Evolutionary conservation across 2,113 vertebrate genomes (phyloP), one percentile per base, ranked within the genome.

Genomic region (Amia ocellicauda): DNA sequence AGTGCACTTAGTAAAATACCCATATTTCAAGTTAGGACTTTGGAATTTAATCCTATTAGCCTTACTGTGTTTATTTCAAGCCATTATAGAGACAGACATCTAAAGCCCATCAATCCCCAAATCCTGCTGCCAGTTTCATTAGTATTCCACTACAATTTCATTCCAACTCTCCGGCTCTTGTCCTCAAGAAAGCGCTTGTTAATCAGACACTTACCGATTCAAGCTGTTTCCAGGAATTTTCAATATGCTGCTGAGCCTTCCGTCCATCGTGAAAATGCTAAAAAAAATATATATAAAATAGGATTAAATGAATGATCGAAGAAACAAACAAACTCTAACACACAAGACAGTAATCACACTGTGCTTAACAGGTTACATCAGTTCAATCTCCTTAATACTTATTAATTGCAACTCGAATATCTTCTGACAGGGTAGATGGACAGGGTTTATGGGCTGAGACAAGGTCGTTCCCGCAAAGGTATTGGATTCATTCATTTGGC

Each of bases 231-330:
- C 95, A 98, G 70, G 86, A 95, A 40, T 88, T 93, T 79, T 99
- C 97, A 1, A 99, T 90, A 55, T 98, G 90, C 40, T 99, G 97
- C 77, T 99, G 97, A 2, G 96, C 95, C 71, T 97, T 99, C 19
- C 96, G 91, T 42, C 97, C 97, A 59, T 99, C 95, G 0, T 98
- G 93, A 76, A 99, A 98, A 72, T 98, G 85, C 97, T 99, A 75
- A 16, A 42, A 73, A 65, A 78, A 42, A 47, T 58, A 50, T 24
- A 36, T 26, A 22, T 65, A 72, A 24, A 26, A 71, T 71, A 31
- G 73, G 28, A 74, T 60, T 61, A 67, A 71, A 4, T 36, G 11
- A 36, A 36, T 36, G 31, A 4, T 36, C 31, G 2, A n/a, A n/a
- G n/a, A n/a, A n/a, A n/a, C n/a, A n/a, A n/a, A n/a, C n/a, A n/a